Evolutionary conservation across 2,888 invertebrate genomes (phyloP), one percentile per base, ranked within the genome.

Genomic region (Plagodis dolabraria): DNA sequence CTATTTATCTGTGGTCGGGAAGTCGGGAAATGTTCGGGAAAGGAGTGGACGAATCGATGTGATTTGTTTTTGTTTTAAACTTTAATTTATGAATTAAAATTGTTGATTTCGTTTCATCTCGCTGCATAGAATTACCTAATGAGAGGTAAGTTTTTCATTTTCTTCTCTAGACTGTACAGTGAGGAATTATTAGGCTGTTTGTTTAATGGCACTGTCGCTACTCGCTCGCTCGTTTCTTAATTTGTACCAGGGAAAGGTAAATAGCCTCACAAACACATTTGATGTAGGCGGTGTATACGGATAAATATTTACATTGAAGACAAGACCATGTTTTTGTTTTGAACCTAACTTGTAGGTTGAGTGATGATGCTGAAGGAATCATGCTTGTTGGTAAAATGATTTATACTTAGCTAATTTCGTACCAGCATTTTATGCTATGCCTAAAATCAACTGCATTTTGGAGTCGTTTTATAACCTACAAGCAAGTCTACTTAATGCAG

Each of bases 1-100:
- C 22, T 22, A 22, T 22, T 22, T 22, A 4, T 22, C 22, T 22
- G 22, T 22, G 22, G 22, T 22, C 22, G 22, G 22, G 22, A 22
- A 22, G 22, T 22, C 22, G 22, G 11, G 33, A 11, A 11, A 33
- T 8, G 45, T 7, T 33, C 8, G 51, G 34, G 5, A 22, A 33
- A 22, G 54, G 40, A 40, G 53, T 47, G 53, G 45, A 45, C 12
- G 9, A 43, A 47, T 64, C 60, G 64, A 71, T 67, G 69, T 71
- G 38, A 44, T 76, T 76, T 73, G 65, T 67, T 76, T 22, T 75
- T 71, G 76, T 82, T 79, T 79, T 74, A 74, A 82, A 86, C 85
- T 82, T 82, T 80, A 82, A 79, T 84, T 85, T 82, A 82, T 82
- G 69, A 81, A 78, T 78, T 77, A 77, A 80, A 77, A 74, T 70